Evolutionary conservation across 2,113 vertebrate genomes (phyloP), one percentile per base, ranked within the genome.

Genomic region (Lucifuga dentata): DNA sequence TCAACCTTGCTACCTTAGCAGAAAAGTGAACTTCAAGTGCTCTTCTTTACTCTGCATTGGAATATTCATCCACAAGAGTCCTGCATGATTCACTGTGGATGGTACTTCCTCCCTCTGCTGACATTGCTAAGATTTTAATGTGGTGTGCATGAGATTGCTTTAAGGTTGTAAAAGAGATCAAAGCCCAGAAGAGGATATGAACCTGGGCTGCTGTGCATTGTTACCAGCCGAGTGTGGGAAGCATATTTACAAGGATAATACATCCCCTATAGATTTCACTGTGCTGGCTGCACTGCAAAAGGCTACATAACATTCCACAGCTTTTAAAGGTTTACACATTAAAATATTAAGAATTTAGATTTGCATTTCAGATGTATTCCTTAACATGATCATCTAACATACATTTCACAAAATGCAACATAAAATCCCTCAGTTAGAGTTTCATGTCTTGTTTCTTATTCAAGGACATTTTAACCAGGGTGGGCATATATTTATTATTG

Each of bases 91-190:
- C 44, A 57, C 72, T 60, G 51, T 68, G 64, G 71, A 81, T 71
- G 73, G 62, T 24, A 75, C 83, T 81, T 68, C 68, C 53, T 65
- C 71, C 63, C 57, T 51, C 38, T 0, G 63, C 73, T 77, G 73
- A 86, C 82, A 84, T 76, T 84, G 81, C 62, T 61, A 72, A 73
- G 68, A 85, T 81, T 86, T 86, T 77, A 86, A 86, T 81, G 82
- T 75, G 71, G 43, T 85, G 66, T 81, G 67, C 44, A 21, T 78
- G 78, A 84, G 76, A 81, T 71, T 74, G 63, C 74, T 81, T 73
- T 73, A 73, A 82, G 68, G 71, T 76, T 80, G 66, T 72, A 70
- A 85, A 89, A 53, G 20, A 81, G 78, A 88, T 89, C 76, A 82
- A 85, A 85, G 79, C 67, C 48, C 20, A 48, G 46, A 68, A 76